Percentiles rank a stretch among this genome's conserved stretches.
Conservation (phyloP, 2,888 invertebrate genomes). For the Stenurella melanura region DNA sequence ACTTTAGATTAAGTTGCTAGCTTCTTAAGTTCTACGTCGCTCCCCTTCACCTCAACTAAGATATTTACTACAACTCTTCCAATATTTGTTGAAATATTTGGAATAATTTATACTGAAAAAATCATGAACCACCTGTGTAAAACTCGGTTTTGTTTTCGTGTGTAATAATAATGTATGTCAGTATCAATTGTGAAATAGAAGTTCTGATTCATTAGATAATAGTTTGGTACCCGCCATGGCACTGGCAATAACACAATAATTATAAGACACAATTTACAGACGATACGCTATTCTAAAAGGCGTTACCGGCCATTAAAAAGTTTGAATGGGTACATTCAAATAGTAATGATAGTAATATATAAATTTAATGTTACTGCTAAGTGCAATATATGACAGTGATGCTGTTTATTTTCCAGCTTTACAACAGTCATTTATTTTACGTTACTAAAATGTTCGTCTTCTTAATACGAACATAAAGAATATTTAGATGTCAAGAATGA, state of each 20-base stretch:
- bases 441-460: not conserved
- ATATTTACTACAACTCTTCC: too few relatives aligned
- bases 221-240: not conserved
- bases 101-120: too few relatives aligned
- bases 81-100: too few relatives aligned
- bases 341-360: slow-evolving; percentile 26
- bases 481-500: not conserved
- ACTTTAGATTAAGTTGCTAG: too few relatives aligned
- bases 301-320: slow-evolving; percentile 14
- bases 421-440: not conserved
- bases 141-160: too few relatives aligned
- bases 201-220: not conserved
- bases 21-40: too few relatives aligned
- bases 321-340: slow-evolving; percentile 16
- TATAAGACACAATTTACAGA: slow-evolving; percentile 6
- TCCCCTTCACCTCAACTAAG: too few relatives aligned
- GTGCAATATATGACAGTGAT: slow-evolving; percentile 1
- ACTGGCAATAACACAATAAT: slow-evolving; percentile 7
- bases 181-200: not conserved
- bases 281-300: slow-evolving; percentile 10
- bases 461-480: not conserved
- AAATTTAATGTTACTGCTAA: slow-evolving; percentile 26
- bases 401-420: slow-evolving; percentile 14
- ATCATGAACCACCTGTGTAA: too few relatives aligned
- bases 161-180: too few relatives aligned